phyloP scores from a whole-genome alignment of 2,797 vertebrate genomes.

The Lagocephalus sceleratus region DNA sequence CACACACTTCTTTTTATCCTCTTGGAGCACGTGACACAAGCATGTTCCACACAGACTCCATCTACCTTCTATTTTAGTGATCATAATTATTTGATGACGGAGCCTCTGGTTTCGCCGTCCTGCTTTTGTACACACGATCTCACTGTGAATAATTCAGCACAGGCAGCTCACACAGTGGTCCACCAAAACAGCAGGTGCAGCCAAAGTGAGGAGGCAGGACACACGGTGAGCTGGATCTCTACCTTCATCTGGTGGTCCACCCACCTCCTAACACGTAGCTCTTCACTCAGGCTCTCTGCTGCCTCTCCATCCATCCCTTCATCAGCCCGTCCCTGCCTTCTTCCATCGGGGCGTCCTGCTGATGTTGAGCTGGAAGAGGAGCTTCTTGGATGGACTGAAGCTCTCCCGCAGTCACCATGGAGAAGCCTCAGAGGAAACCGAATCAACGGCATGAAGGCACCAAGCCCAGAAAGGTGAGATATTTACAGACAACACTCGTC shows the following conservation, averaged over 20 bases:
- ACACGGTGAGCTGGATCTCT: slow-evolving; percentile 19
- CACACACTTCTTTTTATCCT: slow-evolving; percentile 20
- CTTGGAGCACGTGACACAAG: background rate
- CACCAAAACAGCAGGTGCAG: slow-evolving; percentile 54
- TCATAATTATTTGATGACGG: slow-evolving; percentile 80
- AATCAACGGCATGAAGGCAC: slow-evolving; percentile 70
- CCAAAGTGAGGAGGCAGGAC: slow-evolving; percentile 43
- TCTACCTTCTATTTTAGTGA: slow-evolving; percentile 54
- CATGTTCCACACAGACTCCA: slow-evolving; percentile 19
- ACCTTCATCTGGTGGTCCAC: slow-evolving; percentile 21
- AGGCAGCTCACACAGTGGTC: slow-evolving; percentile 46
- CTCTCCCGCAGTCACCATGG: slow-evolving; percentile 72
- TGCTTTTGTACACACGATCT: slow-evolving; percentile 74
- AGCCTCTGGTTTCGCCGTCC: slow-evolving; percentile 81
- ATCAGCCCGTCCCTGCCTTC: slow-evolving; percentile 7
- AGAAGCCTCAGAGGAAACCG: slow-evolving; percentile 80
- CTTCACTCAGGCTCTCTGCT: too few relatives aligned
- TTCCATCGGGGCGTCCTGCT: slow-evolving; percentile 24
- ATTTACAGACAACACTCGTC: slow-evolving; percentile 3
- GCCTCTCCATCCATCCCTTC: slow-evolving; percentile 10
- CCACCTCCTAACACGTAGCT: slow-evolving; percentile 20
- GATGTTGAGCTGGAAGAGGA: slow-evolving; percentile 28
- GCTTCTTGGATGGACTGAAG: slow-evolving; percentile 33
- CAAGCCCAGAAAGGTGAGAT: slow-evolving; percentile 83
- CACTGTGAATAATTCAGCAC: slow-evolving; percentile 85